Base-by-base conservation (phyloP, 2,888 invertebrate species). In the Mantis religiosa region DNA sequence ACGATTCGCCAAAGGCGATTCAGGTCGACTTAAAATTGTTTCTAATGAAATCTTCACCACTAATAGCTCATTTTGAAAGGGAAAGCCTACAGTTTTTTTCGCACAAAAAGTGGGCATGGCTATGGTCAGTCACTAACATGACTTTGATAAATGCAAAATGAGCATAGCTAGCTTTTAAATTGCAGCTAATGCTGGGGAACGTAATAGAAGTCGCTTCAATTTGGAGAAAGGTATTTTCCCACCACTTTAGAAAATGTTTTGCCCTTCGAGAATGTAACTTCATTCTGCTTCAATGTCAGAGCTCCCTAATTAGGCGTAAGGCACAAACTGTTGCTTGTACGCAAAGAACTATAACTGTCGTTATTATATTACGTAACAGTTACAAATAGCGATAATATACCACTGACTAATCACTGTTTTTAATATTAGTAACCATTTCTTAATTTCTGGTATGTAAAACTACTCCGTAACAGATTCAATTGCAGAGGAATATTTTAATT, bases 41-140 rank as follows among this genome's bases (percentile, higher is more conserved):
- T 81, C 28, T 86, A 86, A 86, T 86, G 86, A 86, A 86, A 86
- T 86, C 81, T 54, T 86, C 81, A 71, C 25, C 86, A 30, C 54
- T 81, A 86, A 86, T 71, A 86, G 81, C 86, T 86, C 86, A 86
- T 86, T 86, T 71, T 86, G 54, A 71, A 71, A 25, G 54, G 25
- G 54, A 71, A 71, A 25, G 54, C 25, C 54, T 71, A 71, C 54
- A 6, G 3, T 71, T 71, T 71, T 71, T 71, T 25, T 41, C 12
- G 41, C 41, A 41, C 41, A 41, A 41, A 12, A 41, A 41, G 41
- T 41, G 41, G 41, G 54, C 54, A 71, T 20, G 54, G 54, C 15
- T 71, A 25, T 25, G 54, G 54, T 71, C 54, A 71, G 20, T 71
- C 54, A 20, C 54, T 41, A 71, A 20, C 20, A 71, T 71, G 54